Conservation (phyloP, 2,888 invertebrate genomes). For the Hirtodrosophila alboralis region DNA sequence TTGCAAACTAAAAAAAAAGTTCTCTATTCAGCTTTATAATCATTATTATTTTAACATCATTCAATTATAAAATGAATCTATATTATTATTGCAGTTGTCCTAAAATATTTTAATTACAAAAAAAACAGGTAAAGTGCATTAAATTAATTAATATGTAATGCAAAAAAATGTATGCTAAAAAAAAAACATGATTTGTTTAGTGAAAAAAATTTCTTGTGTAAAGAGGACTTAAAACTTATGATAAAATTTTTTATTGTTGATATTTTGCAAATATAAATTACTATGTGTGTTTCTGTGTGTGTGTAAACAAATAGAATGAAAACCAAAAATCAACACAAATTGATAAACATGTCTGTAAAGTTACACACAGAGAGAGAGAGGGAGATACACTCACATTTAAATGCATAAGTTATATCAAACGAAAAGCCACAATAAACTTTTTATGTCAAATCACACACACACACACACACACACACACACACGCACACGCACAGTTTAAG, state of each 20-base stretch:
- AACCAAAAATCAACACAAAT: constrained; percentile 29
- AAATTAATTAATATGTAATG: background rate
- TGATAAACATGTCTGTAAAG: constrained; percentile 36
- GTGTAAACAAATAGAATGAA: background rate
- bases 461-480: constrained; percentile 12
- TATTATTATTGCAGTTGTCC: too few relatives aligned
- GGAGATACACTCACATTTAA: background rate
- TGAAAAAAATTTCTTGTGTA: background rate
- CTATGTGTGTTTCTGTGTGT: background rate
- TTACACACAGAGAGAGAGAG: too few relatives aligned
- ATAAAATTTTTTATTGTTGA: constrained; percentile 14
- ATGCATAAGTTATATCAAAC: constrained; percentile 1
- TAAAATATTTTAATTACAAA: constrained; percentile 3
- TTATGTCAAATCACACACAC: constrained; percentile 23
- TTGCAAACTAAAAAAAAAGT: too few relatives aligned
- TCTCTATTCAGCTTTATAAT: too few relatives aligned
- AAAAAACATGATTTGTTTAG: background rate
- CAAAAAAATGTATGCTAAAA: too few relatives aligned
- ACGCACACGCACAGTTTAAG: constrained; percentile 1
- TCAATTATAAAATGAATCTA: constrained; percentile 17
- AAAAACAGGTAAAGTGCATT: background rate
- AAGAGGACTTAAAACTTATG: constrained; percentile 25
- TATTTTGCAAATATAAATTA: constrained; percentile 3
- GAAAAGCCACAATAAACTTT: constrained; percentile 21
- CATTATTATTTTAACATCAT: constrained; percentile 12